Conservation (phyloP, 2,888 invertebrate genomes). For the Emmelina monodactyla region DNA sequence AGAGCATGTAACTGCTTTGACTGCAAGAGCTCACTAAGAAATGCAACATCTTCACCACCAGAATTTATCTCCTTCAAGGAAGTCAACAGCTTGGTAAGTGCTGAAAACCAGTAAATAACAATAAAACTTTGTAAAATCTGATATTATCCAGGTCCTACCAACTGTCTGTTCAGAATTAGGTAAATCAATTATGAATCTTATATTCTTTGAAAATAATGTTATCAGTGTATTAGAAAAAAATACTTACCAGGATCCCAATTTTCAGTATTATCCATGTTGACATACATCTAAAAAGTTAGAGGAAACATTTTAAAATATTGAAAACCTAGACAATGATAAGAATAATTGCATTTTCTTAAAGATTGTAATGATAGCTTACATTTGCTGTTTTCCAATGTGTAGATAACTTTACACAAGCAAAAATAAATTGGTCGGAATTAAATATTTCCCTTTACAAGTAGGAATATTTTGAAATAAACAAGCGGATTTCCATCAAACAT, state of each 20-base stretch:
- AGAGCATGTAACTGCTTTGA: constrained; percentile 89
- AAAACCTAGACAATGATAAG: too few relatives aligned
- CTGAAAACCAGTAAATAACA: constrained; percentile 49
- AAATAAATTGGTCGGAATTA: too few relatives aligned
- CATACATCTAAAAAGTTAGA: background rate
- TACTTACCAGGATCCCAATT: constrained; percentile 53
- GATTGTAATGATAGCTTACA: too few relatives aligned
- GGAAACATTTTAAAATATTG: too few relatives aligned
- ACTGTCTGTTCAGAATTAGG: background rate
- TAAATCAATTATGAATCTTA: background rate
- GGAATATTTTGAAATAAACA: too few relatives aligned
- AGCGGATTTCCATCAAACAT: too few relatives aligned
- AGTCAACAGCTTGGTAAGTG: constrained; percentile 78
- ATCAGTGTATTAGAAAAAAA: too few relatives aligned
- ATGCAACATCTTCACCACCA: constrained; percentile 86
- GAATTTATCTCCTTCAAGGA: constrained; percentile 84
- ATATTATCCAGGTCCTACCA: background rate
- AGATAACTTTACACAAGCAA: too few relatives aligned
- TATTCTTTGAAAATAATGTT: too few relatives aligned
- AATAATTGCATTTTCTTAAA: too few relatives aligned
- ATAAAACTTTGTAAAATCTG: background rate
- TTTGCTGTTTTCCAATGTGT: too few relatives aligned
- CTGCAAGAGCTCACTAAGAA: constrained; percentile 82
- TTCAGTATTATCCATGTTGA: constrained; percentile 38
- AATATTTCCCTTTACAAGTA: too few relatives aligned